Evolutionary conservation across 2,888 invertebrate species (phyloP), one percentile per base, ranked within the genome.

Genomic region (Halictus ligatus): DNA sequence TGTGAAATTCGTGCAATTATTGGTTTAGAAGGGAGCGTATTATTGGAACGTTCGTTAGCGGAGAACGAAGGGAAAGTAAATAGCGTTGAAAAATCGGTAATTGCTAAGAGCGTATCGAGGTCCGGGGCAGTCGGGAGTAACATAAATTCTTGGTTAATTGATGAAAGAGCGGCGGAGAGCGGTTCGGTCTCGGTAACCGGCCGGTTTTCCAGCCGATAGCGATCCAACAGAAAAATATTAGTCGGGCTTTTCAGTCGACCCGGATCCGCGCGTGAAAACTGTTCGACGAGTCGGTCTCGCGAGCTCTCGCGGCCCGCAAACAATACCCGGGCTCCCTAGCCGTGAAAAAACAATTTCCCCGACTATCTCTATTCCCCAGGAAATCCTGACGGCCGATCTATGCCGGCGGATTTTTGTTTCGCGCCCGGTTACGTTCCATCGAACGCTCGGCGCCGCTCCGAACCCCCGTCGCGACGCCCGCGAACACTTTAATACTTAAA

Each of bases 341-440:
- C 40, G 69, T 80, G 69, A 46, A 69, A 71, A 82, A 82, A 80
- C 82, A 80, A 82, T 82, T 82, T 71, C 58, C 48, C 18, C 67
- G 35, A 35, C 67, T n/a, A 54, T 54, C 64, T 81, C 78, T n/a
- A 18, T 67, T 67, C 35, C 12, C 46, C 80, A 48, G 75, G 69
- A 75, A 80, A 83, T 75, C 78, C 78, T 29, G 58, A 12, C 64
- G 43, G 7, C 67, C 74, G 73, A 78, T 78, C 58, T 21, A 48
- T 8, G 15, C 10, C 78, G 48, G 46, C 25, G 58, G 58, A 69
- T 64, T 80, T 80, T 80, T 71, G 74, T 79, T 80, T 75, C 25
- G 43, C 46, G 25, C 54, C 21, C 15, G 43, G 2, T 10, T 8
- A 25, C 10, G 50, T 18, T 81, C 50, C 29, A n/a, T 69, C 67